phyloP scores from a whole-genome alignment of 2,888 invertebrate species.

The Nowickia ferox region DNA sequence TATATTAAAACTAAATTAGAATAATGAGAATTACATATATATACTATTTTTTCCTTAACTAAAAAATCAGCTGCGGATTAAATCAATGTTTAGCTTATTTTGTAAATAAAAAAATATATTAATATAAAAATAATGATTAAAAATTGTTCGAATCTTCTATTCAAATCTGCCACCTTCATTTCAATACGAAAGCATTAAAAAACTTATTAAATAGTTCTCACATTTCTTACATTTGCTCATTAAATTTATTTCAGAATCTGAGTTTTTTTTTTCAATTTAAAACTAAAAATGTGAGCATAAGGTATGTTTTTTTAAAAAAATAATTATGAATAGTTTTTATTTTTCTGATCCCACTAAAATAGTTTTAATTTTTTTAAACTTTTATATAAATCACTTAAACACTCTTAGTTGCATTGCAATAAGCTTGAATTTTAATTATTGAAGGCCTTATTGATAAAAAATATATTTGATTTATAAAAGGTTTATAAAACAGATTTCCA shows the following conservation, averaged over 20 bases:
- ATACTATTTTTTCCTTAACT: no score
- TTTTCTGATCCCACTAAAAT: slow-evolving; percentile 1
- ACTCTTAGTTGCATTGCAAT: neutral
- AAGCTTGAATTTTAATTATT: neutral
- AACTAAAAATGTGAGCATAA: slow-evolving; percentile 81
- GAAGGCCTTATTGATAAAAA: no score
- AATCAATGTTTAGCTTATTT: neutral
- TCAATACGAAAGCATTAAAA: no score
- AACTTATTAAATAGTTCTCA: no score
- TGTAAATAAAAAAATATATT: neutral
- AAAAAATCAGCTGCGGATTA: no score
- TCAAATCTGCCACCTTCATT: neutral
- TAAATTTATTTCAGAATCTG: neutral
- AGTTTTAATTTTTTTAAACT: neutral
- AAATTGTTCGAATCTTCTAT: neutral
- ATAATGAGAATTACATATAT: no score
- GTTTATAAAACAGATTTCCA: no score
- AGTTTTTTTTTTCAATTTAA: neutral
- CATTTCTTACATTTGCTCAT: neutral
- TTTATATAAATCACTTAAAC: slow-evolving; percentile 2
- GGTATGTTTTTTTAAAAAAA: slow-evolving; percentile 79
- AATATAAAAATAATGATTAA: neutral
- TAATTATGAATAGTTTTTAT: neutral
- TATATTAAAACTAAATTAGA: no score
- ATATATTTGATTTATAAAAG: no score